These are phyloP conservation scores for Neotoma lepida DNA, from an alignment of 2,113 vertebrate genomes.

Conservation along the genomic window DNA sequence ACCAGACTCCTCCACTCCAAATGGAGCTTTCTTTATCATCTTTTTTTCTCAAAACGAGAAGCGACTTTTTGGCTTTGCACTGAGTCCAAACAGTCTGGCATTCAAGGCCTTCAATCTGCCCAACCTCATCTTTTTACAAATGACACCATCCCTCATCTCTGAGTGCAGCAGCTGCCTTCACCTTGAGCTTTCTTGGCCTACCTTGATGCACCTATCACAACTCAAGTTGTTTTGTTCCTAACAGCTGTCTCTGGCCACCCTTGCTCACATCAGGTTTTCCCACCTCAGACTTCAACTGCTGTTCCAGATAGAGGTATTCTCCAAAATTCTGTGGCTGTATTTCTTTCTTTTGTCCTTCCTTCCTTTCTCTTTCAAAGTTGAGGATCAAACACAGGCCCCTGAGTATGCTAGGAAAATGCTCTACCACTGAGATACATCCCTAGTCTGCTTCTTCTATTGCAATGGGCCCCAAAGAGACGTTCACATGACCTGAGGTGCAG, in stretches of 20 bases:
- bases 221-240: constrained; percentile 22
- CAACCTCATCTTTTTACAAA: background rate
- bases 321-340: background rate
- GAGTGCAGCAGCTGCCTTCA: background rate
- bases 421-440: background rate
- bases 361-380: background rate
- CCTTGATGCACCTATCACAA: background rate
- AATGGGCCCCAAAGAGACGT: background rate
- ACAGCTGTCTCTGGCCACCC: background rate
- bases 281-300: background rate
- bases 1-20: background rate
- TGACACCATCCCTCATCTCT: background rate
- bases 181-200: background rate
- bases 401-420: background rate
- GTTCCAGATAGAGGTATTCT: background rate
- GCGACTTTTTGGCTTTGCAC: background rate
- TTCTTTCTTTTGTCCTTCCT: background rate
- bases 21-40: background rate
- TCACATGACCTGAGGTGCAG: background rate
- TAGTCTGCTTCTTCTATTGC: background rate
- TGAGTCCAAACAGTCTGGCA: background rate
- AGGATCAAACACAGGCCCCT: background rate
- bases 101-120: background rate
- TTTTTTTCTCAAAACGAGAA: background rate
- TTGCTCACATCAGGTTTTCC: background rate